phyloP scores from a whole-genome alignment of 2,797 vertebrate species.

The Vespertilio murinus region DNA sequence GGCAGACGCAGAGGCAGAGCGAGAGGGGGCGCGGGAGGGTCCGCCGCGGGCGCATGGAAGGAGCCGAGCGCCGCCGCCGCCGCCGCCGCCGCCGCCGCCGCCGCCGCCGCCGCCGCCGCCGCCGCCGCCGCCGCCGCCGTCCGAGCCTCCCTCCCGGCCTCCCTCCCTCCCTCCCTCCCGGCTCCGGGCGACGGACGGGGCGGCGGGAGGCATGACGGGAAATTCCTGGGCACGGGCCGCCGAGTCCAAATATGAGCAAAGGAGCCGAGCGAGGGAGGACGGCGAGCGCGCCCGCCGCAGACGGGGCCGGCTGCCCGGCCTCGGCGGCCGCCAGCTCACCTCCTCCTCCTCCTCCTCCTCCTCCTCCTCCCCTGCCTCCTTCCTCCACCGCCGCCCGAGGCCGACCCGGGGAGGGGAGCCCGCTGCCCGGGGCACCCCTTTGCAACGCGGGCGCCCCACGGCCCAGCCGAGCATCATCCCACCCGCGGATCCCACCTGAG shows the following conservation, averaged over 20 bases:
- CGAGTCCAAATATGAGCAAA: conserved; percentile 92
- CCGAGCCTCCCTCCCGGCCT: conserved; percentile 62
- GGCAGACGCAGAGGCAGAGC: conserved; percentile 60
- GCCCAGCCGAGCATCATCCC: background rate
- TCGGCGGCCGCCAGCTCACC: conserved; percentile 6
- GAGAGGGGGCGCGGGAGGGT: conserved; percentile 56
- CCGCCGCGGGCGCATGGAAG: conserved; percentile 49
- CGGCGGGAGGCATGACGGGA: conserved; percentile 89
- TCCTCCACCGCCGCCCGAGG: too few species aligned
- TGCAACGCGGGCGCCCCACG: background rate
- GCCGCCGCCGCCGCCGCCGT: conserved; percentile 33
- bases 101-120: conserved; percentile 34
- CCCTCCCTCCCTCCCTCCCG: conserved; percentile 60
- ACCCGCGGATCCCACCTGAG: background rate
- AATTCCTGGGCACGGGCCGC: conserved; percentile 87
- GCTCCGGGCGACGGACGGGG: conserved; percentile 80
- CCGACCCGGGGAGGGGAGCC: background rate
- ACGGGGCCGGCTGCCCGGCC: conserved; percentile 38
- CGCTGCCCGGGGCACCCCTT: background rate
- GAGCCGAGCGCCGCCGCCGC: background rate
- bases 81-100: too few species aligned
- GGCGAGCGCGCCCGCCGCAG: conserved; percentile 48
- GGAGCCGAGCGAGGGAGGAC: conserved; percentile 74
- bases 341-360: conserved; percentile 22
- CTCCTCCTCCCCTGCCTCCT: background rate